A percentile compares a stretch with the other conserved stretches of the same genome.
These are phyloP conservation scores for Himalopsyche tibetana DNA, from an alignment of 2,888 invertebrate genomes.

Conservation along the genomic window DNA sequence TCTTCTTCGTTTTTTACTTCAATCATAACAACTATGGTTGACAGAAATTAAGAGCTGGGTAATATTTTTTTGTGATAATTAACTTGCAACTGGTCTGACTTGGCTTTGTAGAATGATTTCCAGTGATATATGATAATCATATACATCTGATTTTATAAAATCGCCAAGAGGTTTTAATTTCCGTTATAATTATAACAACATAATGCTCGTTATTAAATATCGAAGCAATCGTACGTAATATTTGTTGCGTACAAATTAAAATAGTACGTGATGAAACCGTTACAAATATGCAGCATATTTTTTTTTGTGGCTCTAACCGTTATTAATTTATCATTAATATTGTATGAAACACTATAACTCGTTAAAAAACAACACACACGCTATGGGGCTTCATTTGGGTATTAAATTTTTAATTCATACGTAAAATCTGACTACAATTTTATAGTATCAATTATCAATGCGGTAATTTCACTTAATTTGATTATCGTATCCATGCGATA, in stretches of 20 bases:
- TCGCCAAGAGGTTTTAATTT: too few relatives aligned
- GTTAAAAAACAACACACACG: constrained; percentile 6
- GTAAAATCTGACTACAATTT: background rate
- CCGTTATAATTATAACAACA: too few relatives aligned
- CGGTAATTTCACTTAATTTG: constrained; percentile 2
- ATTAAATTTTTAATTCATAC: background rate
- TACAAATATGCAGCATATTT: background rate
- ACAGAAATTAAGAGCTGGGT: too few relatives aligned
- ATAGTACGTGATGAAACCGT: background rate
- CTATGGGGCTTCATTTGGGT: background rate
- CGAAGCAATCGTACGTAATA: too few relatives aligned
- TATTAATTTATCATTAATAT: constrained; percentile 20
- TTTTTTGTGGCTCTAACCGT: background rate
- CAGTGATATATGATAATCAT: too few relatives aligned
- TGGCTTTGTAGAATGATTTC: too few relatives aligned
- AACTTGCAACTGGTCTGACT: too few relatives aligned
- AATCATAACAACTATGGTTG: too few relatives aligned
- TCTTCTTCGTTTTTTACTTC: too few relatives aligned
- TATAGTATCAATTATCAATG: background rate
- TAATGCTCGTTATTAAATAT: too few relatives aligned
- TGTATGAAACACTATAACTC: background rate
- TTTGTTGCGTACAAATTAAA: background rate
- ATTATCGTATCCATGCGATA: background rate
- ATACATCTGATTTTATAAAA: too few relatives aligned
- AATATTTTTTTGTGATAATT: too few relatives aligned